Base-by-base conservation (phyloP, 2,113 vertebrate species). In the Bujurquina vittata region DNA sequence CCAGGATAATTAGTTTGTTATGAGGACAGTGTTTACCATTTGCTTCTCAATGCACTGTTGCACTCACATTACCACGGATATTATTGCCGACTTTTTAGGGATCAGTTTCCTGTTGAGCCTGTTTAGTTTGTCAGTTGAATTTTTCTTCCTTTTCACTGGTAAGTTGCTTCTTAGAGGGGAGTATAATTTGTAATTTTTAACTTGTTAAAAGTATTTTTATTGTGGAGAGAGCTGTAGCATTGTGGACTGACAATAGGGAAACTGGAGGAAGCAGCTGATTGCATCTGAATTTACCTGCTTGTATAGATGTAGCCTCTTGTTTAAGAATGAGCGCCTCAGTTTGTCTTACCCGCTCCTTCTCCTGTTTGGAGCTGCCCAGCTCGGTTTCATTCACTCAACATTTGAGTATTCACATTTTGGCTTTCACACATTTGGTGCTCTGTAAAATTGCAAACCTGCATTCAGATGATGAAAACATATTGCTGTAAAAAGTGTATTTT, bases 1-100 rank as follows among this genome's bases (percentile, higher is more conserved):
- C 52, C 49, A 9, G 76, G 55, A 81, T 91, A 88, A 91, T 90
- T 80, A 86, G 58, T 86, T 88, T 81, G 72, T 88, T 81, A 86
- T 83, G 83, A 80, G 63, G 69, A 82, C 67, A 22, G 61, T 86
- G 84, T 91, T 91, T 85, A 87, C 67, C 12, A 20, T 82, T 77
- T 54, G 67, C 69, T 57, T 84, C 72, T 87, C 80, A 80, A 69
- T 81, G 90, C 90, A 84, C 80, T 59, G 79, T 73, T 91, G 90
- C 86, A 62, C 76, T 67, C 80, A 65, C 83, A 88, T 92, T 87
- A 91, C 40, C 84, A 65, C 20, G 1, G 37, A 73, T 57, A 63
- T 84, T 72, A 79, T 17, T 91, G 79, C 87, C 88, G 86, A 73
- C 80, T 60, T 78, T 69, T 86, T 86, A 54, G 60, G 65, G 63